These are phyloP conservation scores for Hetaerina americana DNA, from an alignment of 1,140 invertebrate species.

Conservation along the genomic window DNA sequence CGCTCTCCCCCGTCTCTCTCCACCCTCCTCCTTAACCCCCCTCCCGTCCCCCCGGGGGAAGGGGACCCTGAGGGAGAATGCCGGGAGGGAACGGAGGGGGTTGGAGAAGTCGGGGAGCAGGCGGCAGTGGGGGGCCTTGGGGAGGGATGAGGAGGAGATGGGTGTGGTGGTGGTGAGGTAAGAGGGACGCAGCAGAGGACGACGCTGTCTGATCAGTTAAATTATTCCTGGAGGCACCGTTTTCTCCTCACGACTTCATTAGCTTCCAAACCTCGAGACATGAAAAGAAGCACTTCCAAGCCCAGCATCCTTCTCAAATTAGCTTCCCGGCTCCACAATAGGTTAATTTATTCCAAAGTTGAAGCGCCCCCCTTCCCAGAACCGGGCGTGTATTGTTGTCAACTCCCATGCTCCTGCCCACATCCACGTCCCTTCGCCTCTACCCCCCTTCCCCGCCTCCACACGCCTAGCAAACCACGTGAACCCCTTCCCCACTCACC, in stretches of 20 bases:
- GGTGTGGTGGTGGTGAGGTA: background rate
- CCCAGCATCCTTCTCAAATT: constrained; percentile 13
- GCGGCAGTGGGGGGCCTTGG: no score
- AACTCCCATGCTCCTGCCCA: constrained; percentile 6
- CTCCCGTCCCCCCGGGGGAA: no score
- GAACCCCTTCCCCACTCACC: no score
- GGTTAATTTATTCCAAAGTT: constrained; percentile 17
- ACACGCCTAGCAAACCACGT: no score
- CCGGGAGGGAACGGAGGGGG: no score
- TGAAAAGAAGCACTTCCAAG: constrained; percentile 1
- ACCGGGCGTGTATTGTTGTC: constrained; percentile 9
- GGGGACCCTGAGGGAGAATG: no score
- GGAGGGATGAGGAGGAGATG: background rate
- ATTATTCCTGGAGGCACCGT: background rate
- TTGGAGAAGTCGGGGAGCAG: no score
- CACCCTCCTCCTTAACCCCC: no score
- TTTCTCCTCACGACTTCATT: constrained; percentile 3
- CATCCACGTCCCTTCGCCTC: no score
- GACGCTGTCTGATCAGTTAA: background rate
- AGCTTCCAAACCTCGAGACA: constrained; percentile 3
- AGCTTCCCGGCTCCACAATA: constrained; percentile 15
- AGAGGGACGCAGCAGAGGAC: background rate
- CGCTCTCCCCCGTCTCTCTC: no score
- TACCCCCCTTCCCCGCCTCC: no score
- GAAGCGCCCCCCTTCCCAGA: background rate